These are phyloP conservation scores for Lagorchestes hirsutus DNA, from an alignment of 2,797 vertebrate species.

Conservation along the genomic window DNA sequence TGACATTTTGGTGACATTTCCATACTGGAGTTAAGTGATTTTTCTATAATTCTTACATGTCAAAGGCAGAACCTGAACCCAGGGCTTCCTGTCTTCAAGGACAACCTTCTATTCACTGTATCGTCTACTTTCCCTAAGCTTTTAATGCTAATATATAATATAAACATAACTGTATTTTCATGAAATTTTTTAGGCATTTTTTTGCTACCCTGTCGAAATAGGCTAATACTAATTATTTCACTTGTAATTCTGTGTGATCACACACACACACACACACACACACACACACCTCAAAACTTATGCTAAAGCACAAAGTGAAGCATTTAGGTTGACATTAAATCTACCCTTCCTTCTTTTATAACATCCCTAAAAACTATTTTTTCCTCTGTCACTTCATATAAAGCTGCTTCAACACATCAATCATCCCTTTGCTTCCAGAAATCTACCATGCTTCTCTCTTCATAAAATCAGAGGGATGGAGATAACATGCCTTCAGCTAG, in stretches of 20 bases:
- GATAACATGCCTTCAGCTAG: neutral
- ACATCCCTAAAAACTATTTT: neutral
- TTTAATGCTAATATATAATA: neutral
- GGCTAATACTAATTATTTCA: slow-evolving; percentile 10
- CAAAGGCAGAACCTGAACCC: neutral
- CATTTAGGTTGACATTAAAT: slow-evolving; percentile 22
- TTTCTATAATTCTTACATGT: neutral
- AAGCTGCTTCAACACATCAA: neutral
- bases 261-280: neutral
- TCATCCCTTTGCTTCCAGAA: slow-evolving; percentile 11
- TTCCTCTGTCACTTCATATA: neutral
- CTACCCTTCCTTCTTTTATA: slow-evolving; percentile 12
- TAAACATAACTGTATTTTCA: neutral
- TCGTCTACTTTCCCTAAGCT: neutral
- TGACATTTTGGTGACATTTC: neutral
- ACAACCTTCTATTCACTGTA: neutral
- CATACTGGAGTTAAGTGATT: neutral
- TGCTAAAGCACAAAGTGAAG: neutral
- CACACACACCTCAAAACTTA: neutral
- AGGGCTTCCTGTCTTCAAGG: neutral
- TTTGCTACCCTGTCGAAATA: neutral
- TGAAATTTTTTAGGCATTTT: slow-evolving; percentile 21
- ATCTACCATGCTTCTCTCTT: neutral
- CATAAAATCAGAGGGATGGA: neutral
- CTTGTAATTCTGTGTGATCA: slow-evolving; percentile 16